Conservation (phyloP, 2,888 invertebrate genomes). For the Seladonia tumulorum region DNA sequence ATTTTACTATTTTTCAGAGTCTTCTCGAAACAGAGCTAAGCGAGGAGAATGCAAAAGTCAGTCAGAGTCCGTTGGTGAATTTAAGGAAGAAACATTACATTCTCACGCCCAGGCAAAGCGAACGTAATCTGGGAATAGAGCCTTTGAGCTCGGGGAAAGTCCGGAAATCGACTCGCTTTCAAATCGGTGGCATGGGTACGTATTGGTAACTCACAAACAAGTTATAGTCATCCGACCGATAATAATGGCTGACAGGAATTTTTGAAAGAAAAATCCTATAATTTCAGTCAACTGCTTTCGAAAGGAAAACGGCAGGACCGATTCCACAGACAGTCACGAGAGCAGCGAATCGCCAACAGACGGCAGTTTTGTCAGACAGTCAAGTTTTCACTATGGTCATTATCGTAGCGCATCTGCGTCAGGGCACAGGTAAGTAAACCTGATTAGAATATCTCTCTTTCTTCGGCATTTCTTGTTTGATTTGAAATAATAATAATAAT, state of each 20-base stretch:
- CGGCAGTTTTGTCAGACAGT: conserved; percentile 85
- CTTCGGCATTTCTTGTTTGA: no score
- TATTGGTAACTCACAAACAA: background rate
- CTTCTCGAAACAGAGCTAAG: conserved; percentile 91
- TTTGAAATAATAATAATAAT: no score
- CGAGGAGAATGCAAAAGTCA: conserved; percentile 90
- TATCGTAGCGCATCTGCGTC: conserved; percentile 77
- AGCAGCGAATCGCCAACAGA: conserved; percentile 86
- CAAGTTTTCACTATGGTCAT: conserved; percentile 84
- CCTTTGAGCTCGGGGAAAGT: conserved; percentile 75
- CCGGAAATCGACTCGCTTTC: conserved; percentile 86
- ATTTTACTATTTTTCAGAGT: conserved; percentile 90
- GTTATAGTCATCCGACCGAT: background rate
- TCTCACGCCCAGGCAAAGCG: conserved; percentile 93
- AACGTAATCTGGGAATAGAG: conserved; percentile 88
- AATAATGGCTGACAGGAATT: background rate
- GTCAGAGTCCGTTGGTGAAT: conserved; percentile 92
- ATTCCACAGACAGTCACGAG: conserved; percentile 85
- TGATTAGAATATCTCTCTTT: no score
- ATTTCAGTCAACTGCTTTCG: conserved; percentile 86
- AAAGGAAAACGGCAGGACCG: conserved; percentile 85
- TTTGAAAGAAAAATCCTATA: background rate
- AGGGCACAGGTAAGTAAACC: conserved; percentile 77
- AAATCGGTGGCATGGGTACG: conserved; percentile 90
- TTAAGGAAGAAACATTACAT: conserved; percentile 90